Base-by-base conservation (phyloP, 2,888 invertebrate genomes). In the Leucophenga maculata region DNA sequence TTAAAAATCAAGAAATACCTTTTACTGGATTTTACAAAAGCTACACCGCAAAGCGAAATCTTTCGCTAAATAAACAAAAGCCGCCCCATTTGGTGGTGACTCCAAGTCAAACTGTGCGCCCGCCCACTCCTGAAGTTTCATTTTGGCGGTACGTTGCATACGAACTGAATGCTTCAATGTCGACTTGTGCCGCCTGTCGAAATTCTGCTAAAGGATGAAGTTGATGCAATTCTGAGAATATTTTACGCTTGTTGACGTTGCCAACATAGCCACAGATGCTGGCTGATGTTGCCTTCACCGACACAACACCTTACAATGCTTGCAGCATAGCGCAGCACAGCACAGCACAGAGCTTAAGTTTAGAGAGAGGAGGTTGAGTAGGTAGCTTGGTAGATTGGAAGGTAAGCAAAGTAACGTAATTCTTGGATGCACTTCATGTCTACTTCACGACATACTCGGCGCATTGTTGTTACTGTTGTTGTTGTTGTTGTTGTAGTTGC, bases 191-290 rank as follows among this genome's bases (percentile, higher is more conserved):
- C 55, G 68, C 55, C 64, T 62, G 26, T 72, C 74, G 50, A 64
- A 69, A 72, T 74, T 32, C 70, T 65, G 68, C 69, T 59, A 67
- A 69, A 68, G 69, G 67, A 68, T 74, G 73, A 79, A 79, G 77
- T 81, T 78, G 78, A 75, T 79, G 78, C 81, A 81, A 76, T 85
- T 85, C 85, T 77, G 72, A 73, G 84, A 83, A 83, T 81, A 78
- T 76, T 79, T 78, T 74, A 77, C 76, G 75, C 82, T 78, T 77
- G 80, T 78, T 82, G 84, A 75, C 73, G 80, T 74, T 76, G 78
- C 75, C 80, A 78, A 78, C 77, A 75, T 70, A 74, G 75, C 22
- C 67, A 59, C 70, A 73, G 77, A 78, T 77, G 77, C 77, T 77
- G 77, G 69, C 79, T 26, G 26, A 3, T 26, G 26, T 46, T 55